Evolutionary conservation across 37 sponge, comb jelly and placozoan species (phyloP).

Genomic region (Hexactinellida sp.): DNA sequence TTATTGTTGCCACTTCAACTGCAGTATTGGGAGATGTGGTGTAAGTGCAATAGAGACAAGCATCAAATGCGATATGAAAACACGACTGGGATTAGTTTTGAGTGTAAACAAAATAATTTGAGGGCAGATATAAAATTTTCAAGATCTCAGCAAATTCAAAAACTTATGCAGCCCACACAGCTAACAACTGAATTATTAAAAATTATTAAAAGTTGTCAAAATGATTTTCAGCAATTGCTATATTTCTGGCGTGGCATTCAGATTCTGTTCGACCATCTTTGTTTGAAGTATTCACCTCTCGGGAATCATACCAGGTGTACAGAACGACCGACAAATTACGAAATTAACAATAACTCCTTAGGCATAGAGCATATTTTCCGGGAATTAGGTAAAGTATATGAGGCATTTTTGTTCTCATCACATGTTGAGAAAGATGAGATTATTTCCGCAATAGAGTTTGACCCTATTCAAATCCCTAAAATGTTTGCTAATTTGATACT

Average conservation of each 20-base stretch:
- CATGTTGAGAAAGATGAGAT: background rate
- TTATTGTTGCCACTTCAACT: conserved; percentile 28
- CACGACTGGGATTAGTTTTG: background rate
- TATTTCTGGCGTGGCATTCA: background rate
- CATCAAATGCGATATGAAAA: background rate
- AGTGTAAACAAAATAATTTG: background rate
- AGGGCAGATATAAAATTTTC: background rate
- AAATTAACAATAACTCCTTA: background rate
- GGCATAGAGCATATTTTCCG: conserved; percentile 22
- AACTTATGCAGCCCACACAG: background rate
- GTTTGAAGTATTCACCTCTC: background rate
- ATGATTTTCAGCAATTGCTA: background rate
- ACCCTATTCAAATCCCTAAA: background rate
- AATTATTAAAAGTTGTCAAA: background rate
- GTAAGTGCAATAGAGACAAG: background rate
- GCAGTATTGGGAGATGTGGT: background rate
- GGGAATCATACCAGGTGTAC: background rate
- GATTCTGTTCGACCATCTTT: background rate
- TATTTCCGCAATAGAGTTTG: background rate
- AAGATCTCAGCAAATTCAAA: background rate
- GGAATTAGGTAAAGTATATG: conserved; percentile 19
- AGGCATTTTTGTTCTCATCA: background rate
- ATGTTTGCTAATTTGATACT: conserved; percentile 1
- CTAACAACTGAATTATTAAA: background rate
- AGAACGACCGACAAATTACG: background rate